phyloP scores from a whole-genome alignment of 2,797 vertebrate genomes.

The Erethizon dorsatum region DNA sequence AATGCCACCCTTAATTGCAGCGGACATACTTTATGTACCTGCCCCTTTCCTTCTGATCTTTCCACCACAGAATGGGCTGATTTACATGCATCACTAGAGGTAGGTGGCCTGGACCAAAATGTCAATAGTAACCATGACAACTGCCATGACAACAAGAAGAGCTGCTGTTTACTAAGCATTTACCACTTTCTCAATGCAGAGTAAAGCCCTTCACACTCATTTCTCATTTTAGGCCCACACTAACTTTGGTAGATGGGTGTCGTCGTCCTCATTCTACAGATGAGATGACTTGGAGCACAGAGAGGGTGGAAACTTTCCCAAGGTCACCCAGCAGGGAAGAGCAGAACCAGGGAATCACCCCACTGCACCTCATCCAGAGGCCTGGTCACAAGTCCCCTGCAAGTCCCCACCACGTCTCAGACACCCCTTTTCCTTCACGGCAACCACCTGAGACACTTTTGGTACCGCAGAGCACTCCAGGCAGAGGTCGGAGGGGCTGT shows the following conservation, averaged over 20 bases:
- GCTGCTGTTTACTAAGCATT: neutral
- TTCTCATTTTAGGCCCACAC: neutral
- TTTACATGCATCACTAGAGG: constrained; percentile 52
- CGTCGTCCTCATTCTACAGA: neutral
- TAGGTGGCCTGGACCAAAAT: constrained; percentile 35
- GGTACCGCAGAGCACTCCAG: neutral
- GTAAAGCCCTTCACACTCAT: neutral
- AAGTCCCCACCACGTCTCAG: neutral
- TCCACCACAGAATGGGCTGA: neutral
- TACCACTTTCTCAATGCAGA: neutral
- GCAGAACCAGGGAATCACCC: accelerated
- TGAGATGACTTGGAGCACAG: neutral
- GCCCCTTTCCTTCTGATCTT: constrained; percentile 27
- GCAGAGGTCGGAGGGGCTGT: constrained; percentile 73
- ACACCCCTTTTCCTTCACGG: constrained; percentile 29
- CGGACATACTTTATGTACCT: neutral
- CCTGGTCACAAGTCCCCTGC: neutral
- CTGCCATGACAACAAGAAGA: neutral
- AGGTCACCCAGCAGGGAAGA: neutral
- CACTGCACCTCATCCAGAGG: neutral
- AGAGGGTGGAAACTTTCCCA: neutral
- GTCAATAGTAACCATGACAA: constrained; percentile 42
- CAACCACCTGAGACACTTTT: neutral
- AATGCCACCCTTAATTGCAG: neutral
- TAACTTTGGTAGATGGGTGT: neutral